Conservation (phyloP, 2,113 vertebrate genomes). For the Theropithecus gelada region DNA sequence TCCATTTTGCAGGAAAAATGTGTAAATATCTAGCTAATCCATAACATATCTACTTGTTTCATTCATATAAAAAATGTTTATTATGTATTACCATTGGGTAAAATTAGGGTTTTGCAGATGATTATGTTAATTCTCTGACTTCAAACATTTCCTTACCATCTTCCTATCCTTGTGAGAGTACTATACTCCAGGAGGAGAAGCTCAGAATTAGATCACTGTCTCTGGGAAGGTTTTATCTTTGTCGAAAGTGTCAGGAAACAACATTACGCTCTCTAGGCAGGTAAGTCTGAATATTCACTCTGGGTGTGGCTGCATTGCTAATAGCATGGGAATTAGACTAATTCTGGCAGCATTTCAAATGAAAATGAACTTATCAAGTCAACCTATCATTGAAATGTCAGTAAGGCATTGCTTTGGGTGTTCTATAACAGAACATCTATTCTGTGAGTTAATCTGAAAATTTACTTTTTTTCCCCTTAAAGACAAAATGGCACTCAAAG, state of each 20-base stretch:
- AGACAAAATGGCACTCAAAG: not conserved
- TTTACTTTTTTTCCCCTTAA: not conserved
- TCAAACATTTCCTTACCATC: not conserved
- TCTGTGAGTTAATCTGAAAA: conserved; percentile 14
- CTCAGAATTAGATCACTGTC: not conserved
- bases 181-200: not conserved
- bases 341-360: not conserved
- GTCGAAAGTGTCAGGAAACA: not conserved
- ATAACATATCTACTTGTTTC: not conserved
- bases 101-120: not conserved
- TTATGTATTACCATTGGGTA: not conserved
- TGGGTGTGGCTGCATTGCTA: not conserved
- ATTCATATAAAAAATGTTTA: not conserved
- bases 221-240: conserved; percentile 11
- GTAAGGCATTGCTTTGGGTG: not conserved
- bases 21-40: not conserved
- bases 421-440: not conserved
- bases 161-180: not conserved
- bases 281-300: not conserved
- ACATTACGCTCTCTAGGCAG: not conserved
- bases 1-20: not conserved
- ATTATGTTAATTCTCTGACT: not conserved
- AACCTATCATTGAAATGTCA: not conserved
- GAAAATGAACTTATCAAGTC: not conserved
- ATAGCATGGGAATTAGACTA: not conserved